Conservation (phyloP, 2,113 vertebrate species). For the Peromyscus leucopus region DNA sequence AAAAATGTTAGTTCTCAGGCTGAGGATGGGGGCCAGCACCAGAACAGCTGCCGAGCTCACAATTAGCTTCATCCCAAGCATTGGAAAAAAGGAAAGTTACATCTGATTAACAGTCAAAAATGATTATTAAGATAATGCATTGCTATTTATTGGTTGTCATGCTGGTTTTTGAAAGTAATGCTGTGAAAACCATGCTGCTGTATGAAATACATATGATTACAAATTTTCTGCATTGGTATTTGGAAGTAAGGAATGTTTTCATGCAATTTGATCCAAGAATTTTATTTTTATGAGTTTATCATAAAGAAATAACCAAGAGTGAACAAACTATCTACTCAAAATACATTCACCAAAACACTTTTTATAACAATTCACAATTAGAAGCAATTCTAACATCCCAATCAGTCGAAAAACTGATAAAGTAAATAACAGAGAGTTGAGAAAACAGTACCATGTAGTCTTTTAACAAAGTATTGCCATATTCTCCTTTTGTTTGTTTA, state of each 20-base stretch:
- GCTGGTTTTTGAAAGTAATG: not conserved
- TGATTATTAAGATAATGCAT: conserved; percentile 33
- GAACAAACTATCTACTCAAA: not conserved
- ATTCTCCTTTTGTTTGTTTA: not conserved
- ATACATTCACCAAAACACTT: not conserved
- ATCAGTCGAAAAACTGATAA: not conserved
- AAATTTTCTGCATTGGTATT: not conserved
- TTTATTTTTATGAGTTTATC: conserved; percentile 14
- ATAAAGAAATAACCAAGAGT: conserved; percentile 43
- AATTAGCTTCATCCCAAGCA: not conserved
- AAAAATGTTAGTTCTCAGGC: not conserved
- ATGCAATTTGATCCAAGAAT: not conserved
- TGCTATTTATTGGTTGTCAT: not conserved
- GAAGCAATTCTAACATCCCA: conserved; percentile 32
- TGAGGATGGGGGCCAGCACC: not conserved
- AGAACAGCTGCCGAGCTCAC: not conserved
- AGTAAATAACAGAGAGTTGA: not conserved
- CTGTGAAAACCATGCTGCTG: not conserved
- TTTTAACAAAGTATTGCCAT: not conserved
- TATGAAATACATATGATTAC: not conserved
- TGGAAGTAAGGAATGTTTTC: conserved; percentile 16
- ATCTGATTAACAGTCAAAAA: conserved; percentile 13
- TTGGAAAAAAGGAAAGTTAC: not conserved
- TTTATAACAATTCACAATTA: conserved; percentile 9
- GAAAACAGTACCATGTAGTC: not conserved